A percentile compares a stretch with the other conserved stretches of the same genome.
Conservation (phyloP, 2,797 vertebrate species). For the Arrhamphus sclerolepis region DNA sequence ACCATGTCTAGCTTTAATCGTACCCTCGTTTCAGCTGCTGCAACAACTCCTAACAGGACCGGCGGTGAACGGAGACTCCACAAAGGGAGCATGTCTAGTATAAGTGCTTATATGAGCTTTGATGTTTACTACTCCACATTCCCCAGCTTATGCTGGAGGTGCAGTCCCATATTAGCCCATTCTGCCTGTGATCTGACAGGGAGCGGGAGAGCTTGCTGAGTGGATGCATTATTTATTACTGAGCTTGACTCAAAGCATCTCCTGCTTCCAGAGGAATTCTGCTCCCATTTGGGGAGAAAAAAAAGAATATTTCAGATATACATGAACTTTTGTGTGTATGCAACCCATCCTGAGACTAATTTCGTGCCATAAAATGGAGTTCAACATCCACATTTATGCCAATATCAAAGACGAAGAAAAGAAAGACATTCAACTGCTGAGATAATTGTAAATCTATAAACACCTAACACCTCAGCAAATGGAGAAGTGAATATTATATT, state of each 20-base stretch:
- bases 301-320: constrained; percentile 29
- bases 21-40: constrained; percentile 25
- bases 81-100: constrained; percentile 36
- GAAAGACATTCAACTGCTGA: too few species aligned
- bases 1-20: constrained; percentile 17
- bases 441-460: too few species aligned
- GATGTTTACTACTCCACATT: constrained; percentile 57
- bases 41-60: constrained; percentile 24
- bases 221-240: constrained; percentile 77
- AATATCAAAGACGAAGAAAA: too few species aligned
- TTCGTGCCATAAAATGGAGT: neutral
- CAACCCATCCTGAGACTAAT: constrained; percentile 5
- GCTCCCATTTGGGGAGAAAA: constrained; percentile 20
- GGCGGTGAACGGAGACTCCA: constrained; percentile 28
- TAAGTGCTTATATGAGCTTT: constrained; percentile 57
- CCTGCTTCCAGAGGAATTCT: constrained; percentile 63
- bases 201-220: constrained; percentile 55
- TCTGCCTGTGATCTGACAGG: constrained; percentile 75
- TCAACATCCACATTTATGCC: neutral
- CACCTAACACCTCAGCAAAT: too few species aligned
- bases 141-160: constrained; percentile 68
- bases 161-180: constrained; percentile 73
- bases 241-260: constrained; percentile 64
- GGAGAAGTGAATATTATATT: too few species aligned
- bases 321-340: constrained; percentile 42